phyloP scores from a whole-genome alignment of 92 coral and sea anemone species.

The Bergia puertoricense region DNA sequence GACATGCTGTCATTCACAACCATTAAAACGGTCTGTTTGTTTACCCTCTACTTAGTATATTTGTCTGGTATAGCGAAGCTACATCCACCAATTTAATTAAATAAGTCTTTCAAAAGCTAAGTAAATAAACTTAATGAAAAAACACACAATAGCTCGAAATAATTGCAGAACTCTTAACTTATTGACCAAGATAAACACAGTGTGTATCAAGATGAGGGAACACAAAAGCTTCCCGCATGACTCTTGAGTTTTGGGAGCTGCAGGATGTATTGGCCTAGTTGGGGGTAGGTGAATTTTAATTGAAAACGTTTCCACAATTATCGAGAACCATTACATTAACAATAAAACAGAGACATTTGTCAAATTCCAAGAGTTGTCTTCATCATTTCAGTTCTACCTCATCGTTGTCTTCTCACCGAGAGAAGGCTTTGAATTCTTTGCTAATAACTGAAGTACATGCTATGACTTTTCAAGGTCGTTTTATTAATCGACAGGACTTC shows the following conservation, averaged over 20 bases:
- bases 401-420: background rate
- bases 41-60: conserved; percentile 37
- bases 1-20: conserved; percentile 38
- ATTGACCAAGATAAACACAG: conserved; percentile 45
- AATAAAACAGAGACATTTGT: conserved; percentile 40
- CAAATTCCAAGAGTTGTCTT: conserved; percentile 44
- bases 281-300: conserved; percentile 60
- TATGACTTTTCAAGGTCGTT: background rate
- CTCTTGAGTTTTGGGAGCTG: conserved; percentile 42
- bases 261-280: conserved; percentile 65
- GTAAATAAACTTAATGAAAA: conserved; percentile 97
- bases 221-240: conserved; percentile 57
- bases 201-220: conserved; percentile 51
- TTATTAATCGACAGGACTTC: conserved; percentile 25
- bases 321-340: conserved; percentile 44
- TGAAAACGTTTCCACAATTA: conserved; percentile 45
- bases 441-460: conserved; percentile 2
- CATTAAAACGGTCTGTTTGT: conserved; percentile 41
- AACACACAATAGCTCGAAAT: conserved; percentile 71
- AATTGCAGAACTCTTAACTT: conserved; percentile 55
- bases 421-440: background rate
- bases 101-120: conserved; percentile 80
- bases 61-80: conserved; percentile 30
- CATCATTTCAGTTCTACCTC: background rate
- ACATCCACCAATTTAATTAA: conserved; percentile 78